Conservation (phyloP, 2,113 vertebrate genomes). For the Bombycilla garrulus region DNA sequence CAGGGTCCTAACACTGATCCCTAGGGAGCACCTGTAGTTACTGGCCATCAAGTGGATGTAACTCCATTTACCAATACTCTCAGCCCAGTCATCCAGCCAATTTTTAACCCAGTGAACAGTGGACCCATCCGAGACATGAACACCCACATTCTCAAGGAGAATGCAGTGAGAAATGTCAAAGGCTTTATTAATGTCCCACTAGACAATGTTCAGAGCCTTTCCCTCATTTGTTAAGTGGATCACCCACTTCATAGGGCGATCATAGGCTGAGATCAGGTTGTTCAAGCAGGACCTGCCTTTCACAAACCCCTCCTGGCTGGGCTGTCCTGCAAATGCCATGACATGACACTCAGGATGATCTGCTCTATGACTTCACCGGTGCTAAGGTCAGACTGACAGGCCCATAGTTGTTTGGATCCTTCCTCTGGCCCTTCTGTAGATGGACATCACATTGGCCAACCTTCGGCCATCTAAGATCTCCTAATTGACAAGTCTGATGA, state of each 20-base stretch:
- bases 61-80: not conserved
- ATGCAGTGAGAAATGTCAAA: not conserved
- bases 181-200: not conserved
- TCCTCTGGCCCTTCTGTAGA: not conserved
- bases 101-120: not conserved
- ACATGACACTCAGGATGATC: not conserved
- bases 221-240: not conserved
- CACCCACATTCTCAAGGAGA: not conserved
- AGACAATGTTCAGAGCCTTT: not conserved
- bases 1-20: not conserved
- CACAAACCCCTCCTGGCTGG: not conserved
- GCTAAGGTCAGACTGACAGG: not conserved
- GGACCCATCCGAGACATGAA: not conserved
- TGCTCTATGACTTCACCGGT: not conserved
- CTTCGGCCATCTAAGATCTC: not conserved
- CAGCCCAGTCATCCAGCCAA: not conserved
- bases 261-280: not conserved
- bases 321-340: not conserved
- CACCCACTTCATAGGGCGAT: not conserved
- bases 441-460: not conserved
- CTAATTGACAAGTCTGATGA: not conserved
- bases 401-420: not conserved
- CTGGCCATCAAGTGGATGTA: not conserved
- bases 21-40: not conserved
- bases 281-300: not conserved